phyloP scores from a whole-genome alignment of 1,140 invertebrate species.

The Cherax quadricarinatus region DNA sequence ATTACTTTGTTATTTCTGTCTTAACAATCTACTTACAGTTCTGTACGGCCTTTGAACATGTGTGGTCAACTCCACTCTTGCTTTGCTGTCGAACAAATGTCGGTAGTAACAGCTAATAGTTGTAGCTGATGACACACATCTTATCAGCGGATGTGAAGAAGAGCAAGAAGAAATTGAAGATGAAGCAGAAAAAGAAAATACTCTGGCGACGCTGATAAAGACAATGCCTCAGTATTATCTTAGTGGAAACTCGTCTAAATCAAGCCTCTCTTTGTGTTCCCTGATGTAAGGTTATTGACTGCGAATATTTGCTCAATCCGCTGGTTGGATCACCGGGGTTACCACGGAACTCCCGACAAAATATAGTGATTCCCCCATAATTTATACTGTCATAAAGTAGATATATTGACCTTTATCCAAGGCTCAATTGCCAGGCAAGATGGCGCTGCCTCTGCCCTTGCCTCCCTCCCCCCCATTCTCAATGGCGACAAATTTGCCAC shows the following conservation, averaged over 20 bases:
- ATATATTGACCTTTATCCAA: slow-evolving; percentile 19
- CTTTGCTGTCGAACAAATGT: background rate
- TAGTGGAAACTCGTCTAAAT: too few species aligned
- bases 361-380: background rate
- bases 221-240: too few species aligned
- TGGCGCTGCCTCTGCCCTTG: background rate
- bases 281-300: slow-evolving; percentile 1
- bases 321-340: background rate
- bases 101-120: background rate
- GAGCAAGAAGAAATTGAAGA: background rate
- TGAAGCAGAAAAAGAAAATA: background rate
- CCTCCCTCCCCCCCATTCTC: background rate
- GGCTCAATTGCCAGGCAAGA: background rate
- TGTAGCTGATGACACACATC: too few species aligned
- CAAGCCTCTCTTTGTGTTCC: background rate
- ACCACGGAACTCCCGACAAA: background rate
- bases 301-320: background rate
- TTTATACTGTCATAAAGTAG: slow-evolving; percentile 37
- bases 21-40: too few species aligned
- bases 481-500: slow-evolving; percentile 38
- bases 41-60: too few species aligned
- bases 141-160: too few species aligned
- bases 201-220: too few species aligned
- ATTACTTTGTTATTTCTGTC: too few species aligned
- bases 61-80: background rate